These are phyloP conservation scores for Sebastes ruberrimus DNA, from an alignment of 2,797 vertebrate species.

Conservation along the genomic window DNA sequence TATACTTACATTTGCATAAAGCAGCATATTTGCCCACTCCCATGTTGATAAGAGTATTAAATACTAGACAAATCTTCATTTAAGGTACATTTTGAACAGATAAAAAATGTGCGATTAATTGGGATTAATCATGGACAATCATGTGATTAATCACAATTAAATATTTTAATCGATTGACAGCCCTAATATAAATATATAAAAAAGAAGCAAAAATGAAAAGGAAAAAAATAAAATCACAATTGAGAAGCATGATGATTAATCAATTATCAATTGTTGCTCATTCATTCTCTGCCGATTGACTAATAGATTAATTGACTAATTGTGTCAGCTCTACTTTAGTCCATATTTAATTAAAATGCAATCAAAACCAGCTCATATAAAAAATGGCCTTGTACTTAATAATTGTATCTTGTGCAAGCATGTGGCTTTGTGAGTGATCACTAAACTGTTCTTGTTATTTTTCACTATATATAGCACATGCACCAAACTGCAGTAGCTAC, in stretches of 20 bases:
- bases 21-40: no score
- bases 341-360: background rate
- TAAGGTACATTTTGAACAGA: no score
- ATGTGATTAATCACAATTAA: no score
- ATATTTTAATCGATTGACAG: no score
- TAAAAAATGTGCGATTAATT: no score
- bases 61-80: no score
- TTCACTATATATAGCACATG: background rate
- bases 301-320: background rate
- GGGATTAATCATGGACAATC: no score
- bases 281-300: no score
- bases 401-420: background rate
- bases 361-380: background rate
- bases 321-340: background rate
- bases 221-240: accelerated
- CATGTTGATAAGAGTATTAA: no score
- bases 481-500: background rate
- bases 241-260: background rate
- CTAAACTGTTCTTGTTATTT: background rate
- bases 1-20: no score
- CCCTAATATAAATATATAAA: background rate
- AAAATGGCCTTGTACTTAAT: background rate
- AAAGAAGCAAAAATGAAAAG: no score
- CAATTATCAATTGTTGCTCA: background rate
- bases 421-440: background rate